A percentile compares a stretch with the other conserved stretches of the same genome.
phyloP scores from a whole-genome alignment of 1,140 invertebrate genomes.

The Danaus melanippus region DNA sequence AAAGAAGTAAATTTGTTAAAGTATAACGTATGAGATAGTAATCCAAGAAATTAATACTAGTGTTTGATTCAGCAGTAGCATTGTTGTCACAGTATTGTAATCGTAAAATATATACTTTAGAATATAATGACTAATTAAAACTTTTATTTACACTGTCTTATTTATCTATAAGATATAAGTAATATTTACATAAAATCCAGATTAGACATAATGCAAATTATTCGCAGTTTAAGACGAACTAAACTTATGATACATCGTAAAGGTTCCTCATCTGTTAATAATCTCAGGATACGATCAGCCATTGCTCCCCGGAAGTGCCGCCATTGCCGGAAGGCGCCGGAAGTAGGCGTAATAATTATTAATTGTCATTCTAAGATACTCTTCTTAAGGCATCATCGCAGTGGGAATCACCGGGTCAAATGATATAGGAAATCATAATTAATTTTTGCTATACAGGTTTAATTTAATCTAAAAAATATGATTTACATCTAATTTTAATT shows the following conservation, averaged over 20 bases:
- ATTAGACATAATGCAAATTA: too few species aligned
- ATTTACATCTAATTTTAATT: slow-evolving; percentile 8
- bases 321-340: slow-evolving; percentile 40
- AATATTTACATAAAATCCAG: too few species aligned
- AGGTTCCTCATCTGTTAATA: slow-evolving; percentile 31
- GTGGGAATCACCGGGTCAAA: slow-evolving; percentile 25
- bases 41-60: too few species aligned
- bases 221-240: neutral
- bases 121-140: too few species aligned
- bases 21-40: too few species aligned
- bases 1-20: too few species aligned
- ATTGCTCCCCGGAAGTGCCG: slow-evolving; percentile 35
- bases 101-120: too few species aligned
- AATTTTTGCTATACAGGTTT: slow-evolving; percentile 14
- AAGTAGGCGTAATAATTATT: slow-evolving; percentile 58
- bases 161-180: too few species aligned
- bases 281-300: slow-evolving; percentile 33
- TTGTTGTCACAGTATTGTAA: too few species aligned
- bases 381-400: slow-evolving; percentile 33
- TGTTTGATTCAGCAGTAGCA: too few species aligned
- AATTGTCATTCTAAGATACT: slow-evolving; percentile 38
- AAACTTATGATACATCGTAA: slow-evolving; percentile 7
- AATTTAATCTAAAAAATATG: slow-evolving; percentile 4
- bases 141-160: too few species aligned
- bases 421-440: slow-evolving; percentile 21